Evolutionary conservation across 2,888 invertebrate genomes (phyloP), one percentile per base, ranked within the genome.

Genomic region (Latheticus oryzae): DNA sequence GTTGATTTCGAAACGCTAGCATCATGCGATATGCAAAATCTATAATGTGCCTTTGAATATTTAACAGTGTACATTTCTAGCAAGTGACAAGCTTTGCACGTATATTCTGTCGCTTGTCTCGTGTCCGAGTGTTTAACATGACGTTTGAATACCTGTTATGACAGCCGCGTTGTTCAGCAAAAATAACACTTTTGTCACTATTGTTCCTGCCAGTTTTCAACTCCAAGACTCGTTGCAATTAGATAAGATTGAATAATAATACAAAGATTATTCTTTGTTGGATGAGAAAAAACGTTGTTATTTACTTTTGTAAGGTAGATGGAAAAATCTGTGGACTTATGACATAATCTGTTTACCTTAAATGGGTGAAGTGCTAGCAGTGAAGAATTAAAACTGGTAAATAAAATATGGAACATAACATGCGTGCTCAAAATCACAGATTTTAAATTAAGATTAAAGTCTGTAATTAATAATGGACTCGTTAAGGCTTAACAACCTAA

Each of bases 391-490:
- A 32, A 54, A 58, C 43, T 35, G 37, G 47, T 60, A 60, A 60
- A 60, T 60, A 61, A 58, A 58, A 61, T 55, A 58, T 61, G 53
- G 51, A 60, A 57, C 57, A 60, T 59, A 66, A 65, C 64, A 67
- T 71, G 70, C 71, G 72, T 72, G 73, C 64, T 65, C 63, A 66
- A 72, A 75, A 73, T 74, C 73, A 73, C 74, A 76, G 76, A 76
- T 76, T 73, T 72, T 67, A 73, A 75, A 76, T 77, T 76, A 75
- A 76, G 76, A 76, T 77, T 75, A 72, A 64, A 52, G 66, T 65
- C 60, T 66, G 68, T 73, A 76, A 77, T 77, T 77, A 77, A 77
- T 77, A 76, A 73, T 71, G 70, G 67, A 71, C 74, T 75, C 68
- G 74, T 76, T 77, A 71, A 66, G 63, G 60, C 60, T 62, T 69